phyloP scores from a whole-genome alignment of 2,888 invertebrate species.

The Polymixis flavicincta region DNA sequence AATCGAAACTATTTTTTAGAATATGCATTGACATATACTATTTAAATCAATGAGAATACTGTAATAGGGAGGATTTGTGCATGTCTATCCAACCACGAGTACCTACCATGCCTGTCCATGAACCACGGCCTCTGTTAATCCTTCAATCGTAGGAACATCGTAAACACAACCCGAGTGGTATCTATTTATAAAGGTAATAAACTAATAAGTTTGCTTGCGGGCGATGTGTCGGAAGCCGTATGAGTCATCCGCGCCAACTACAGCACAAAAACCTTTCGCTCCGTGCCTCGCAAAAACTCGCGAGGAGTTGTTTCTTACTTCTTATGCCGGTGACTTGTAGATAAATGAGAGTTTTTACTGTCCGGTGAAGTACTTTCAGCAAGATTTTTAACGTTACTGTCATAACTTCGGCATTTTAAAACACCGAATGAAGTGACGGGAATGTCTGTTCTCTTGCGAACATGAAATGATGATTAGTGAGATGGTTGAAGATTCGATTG shows the following conservation, averaged over 20 bases:
- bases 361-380: conserved; percentile 19
- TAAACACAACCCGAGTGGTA: conserved; percentile 31
- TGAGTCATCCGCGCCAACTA: conserved; percentile 39
- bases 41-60: no score
- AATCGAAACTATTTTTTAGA: background rate
- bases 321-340: conserved; percentile 25
- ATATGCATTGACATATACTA: no score
- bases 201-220: conserved; percentile 47
- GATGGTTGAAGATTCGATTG: no score
- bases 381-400: background rate
- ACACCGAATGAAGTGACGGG: background rate
- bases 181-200: conserved; percentile 59
- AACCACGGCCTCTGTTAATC: conserved; percentile 1
- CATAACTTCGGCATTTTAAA: background rate
- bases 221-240: conserved; percentile 56
- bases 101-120: background rate
- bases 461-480: background rate
- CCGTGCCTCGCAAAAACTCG: conserved; percentile 48
- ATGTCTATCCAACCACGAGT: background rate
- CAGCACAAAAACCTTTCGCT: conserved; percentile 42
- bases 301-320: conserved; percentile 34
- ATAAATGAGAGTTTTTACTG: conserved; percentile 38
- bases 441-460: background rate
- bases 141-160: background rate
- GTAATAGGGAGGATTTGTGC: background rate